Conservation (phyloP, 2,113 vertebrate species). For the Protobothrops mucrosquamatus region DNA sequence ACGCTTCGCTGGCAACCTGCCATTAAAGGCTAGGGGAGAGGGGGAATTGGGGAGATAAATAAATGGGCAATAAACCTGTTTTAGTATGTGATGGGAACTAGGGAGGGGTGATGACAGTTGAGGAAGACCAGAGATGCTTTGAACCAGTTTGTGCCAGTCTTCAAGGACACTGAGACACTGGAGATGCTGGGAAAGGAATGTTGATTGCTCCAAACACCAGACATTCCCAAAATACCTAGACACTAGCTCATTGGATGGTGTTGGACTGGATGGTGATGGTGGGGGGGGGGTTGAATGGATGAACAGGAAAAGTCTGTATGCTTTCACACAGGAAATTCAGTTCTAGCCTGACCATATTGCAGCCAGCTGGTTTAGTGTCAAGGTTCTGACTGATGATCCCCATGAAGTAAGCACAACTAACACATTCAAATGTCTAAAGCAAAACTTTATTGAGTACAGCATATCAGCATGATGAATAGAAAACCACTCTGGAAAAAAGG, state of each 20-base stretch:
- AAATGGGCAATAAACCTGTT: neutral
- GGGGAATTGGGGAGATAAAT: neutral
- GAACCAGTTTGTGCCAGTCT: neutral
- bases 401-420: too few species aligned
- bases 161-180: neutral
- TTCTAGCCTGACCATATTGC: neutral
- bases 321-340: neutral
- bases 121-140: neutral
- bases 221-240: neutral
- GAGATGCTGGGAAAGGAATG: neutral
- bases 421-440: too few species aligned
- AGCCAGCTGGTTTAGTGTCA: neutral
- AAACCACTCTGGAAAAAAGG: too few species aligned
- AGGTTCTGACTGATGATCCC: too few species aligned
- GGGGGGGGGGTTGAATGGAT: neutral
- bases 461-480: too few species aligned
- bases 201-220: neutral
- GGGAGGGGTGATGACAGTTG: neutral
- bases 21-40: neutral
- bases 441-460: too few species aligned
- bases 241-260: neutral
- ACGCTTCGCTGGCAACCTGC: neutral
- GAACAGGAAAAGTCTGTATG: neutral
- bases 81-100: neutral
- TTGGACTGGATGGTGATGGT: neutral